These are phyloP conservation scores for Drosophila stalkeri DNA, from an alignment of 2,888 invertebrate species.

Conservation along the genomic window DNA sequence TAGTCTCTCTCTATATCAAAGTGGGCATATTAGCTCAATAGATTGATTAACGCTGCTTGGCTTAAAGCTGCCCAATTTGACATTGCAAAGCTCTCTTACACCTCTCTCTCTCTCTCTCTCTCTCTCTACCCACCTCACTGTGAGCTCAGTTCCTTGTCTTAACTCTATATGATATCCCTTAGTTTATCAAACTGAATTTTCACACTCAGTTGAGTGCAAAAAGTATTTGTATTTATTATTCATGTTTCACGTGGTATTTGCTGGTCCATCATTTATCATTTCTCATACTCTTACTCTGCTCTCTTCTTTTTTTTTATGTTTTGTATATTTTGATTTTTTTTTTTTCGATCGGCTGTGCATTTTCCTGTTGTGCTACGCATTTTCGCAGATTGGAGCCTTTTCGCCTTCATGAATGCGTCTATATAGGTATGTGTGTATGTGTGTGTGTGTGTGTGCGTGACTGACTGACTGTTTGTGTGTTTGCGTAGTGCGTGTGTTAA, in stretches of 20 bases:
- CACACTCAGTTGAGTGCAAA: background rate
- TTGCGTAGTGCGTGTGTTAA: conserved; percentile 32
- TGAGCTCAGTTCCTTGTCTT: too few species aligned
- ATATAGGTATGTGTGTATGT: background rate
- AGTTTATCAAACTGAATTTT: background rate
- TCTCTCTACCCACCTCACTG: too few species aligned
- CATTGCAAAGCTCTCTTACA: background rate
- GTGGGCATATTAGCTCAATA: background rate
- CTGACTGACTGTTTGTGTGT: conserved; percentile 25
- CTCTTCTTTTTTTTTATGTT: background rate
- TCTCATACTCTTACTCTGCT: background rate
- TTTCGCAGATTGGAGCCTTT: conserved; percentile 48
- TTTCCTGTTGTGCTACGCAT: conserved; percentile 52
- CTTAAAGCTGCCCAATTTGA: too few species aligned
- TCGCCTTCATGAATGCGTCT: conserved; percentile 9
- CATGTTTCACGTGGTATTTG: background rate
- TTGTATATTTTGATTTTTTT: background rate
- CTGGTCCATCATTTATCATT: background rate
- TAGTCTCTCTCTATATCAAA: background rate
- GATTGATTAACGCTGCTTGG: background rate
- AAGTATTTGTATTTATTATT: background rate
- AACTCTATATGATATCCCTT: background rate
- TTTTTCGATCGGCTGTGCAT: conserved; percentile 38
- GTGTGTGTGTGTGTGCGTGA: conserved; percentile 15
- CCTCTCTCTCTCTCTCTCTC: too few species aligned